Evolutionary conservation across 2,113 vertebrate species (phyloP).

Genomic region (Lucifuga dentata): DNA sequence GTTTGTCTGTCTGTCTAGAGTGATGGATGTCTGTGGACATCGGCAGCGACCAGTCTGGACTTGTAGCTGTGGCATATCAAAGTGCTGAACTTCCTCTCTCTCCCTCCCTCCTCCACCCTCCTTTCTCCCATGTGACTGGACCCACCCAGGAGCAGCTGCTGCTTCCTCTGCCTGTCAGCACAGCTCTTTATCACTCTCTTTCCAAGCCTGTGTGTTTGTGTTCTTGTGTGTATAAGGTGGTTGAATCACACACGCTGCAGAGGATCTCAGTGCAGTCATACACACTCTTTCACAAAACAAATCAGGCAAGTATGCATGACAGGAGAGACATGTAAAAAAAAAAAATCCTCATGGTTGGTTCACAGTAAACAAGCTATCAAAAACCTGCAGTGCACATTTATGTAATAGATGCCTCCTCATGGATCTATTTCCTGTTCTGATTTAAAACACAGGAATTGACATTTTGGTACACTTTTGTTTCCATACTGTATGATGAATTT

Average conservation of each 20-base stretch:
- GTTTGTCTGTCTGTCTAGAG: conserved; percentile 28
- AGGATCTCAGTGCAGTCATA: conserved; percentile 37
- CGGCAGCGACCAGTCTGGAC: conserved; percentile 47
- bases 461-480: not conserved
- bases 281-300: conserved; percentile 41
- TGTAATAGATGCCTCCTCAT: conserved; percentile 8
- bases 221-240: conserved; percentile 29
- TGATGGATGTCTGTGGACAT: conserved; percentile 56
- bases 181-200: conserved; percentile 60
- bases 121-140: conserved; percentile 48
- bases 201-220: conserved; percentile 24
- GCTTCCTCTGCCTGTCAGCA: conserved; percentile 72
- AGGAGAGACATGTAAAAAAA: conserved; percentile 52
- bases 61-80: conserved; percentile 53
- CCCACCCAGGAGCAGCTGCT: conserved; percentile 69
- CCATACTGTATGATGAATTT: not conserved
- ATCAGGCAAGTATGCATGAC: conserved; percentile 46
- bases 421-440: conserved; percentile 3
- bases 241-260: conserved; percentile 33
- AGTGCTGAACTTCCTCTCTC: conserved; percentile 48
- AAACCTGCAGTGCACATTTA: conserved; percentile 3
- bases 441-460: conserved; percentile 10
- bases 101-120: conserved; percentile 40
- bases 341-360: conserved; percentile 31
- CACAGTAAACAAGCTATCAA: conserved; percentile 21